Conservation (phyloP, 2,113 vertebrate genomes). For the Tapirus terrestris region DNA sequence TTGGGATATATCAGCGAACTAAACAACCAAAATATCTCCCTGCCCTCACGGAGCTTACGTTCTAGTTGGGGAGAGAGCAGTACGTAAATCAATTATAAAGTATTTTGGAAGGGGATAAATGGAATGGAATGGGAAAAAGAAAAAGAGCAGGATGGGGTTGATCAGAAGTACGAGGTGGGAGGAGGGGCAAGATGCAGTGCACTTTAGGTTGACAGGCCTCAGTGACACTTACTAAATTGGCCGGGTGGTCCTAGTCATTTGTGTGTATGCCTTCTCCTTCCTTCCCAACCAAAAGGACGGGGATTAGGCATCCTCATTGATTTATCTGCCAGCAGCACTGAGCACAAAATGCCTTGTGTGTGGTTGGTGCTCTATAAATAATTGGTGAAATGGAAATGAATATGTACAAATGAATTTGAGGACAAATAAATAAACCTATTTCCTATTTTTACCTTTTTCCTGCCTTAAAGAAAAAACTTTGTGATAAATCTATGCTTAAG, state of each 20-base stretch:
- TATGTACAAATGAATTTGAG: neutral
- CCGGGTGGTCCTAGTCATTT: neutral
- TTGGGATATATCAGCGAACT: neutral
- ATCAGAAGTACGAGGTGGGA: neutral
- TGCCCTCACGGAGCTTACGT: neutral
- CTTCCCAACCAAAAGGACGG: neutral
- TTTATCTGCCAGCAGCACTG: neutral
- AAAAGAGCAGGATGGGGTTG: neutral
- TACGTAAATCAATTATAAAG: no score
- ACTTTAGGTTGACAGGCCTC: neutral
- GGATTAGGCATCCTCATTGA: neutral
- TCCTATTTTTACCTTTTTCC: neutral
- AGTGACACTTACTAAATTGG: neutral
- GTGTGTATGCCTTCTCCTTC: neutral
- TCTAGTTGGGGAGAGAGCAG: neutral
- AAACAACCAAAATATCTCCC: neutral
- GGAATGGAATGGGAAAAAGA: neutral
- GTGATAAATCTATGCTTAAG: neutral
- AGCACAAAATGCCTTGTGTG: neutral
- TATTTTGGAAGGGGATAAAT: neutral
- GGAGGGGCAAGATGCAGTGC: no score
- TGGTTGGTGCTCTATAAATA: neutral
- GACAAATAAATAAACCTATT: neutral
- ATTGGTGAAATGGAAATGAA: neutral
- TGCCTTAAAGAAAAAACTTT: neutral